Percentiles rank a stretch among this genome's conserved stretches.
phyloP scores from a whole-genome alignment of 2,888 invertebrate genomes.

The Orthosia cruda region DNA sequence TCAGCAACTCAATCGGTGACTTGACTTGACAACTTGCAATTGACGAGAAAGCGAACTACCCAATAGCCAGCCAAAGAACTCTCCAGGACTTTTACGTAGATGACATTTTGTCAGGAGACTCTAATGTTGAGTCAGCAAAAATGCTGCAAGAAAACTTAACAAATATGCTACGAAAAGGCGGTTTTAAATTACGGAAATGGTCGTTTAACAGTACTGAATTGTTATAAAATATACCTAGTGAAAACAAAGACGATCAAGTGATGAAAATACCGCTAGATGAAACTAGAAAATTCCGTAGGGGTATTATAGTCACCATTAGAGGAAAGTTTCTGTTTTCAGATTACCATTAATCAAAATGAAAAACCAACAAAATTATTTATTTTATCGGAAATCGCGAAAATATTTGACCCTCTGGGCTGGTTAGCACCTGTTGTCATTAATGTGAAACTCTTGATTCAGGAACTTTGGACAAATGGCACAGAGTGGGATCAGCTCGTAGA shows the following conservation, averaged over 20 bases:
- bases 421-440: conserved; percentile 10
- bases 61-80: neutral
- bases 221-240: too few relatives aligned
- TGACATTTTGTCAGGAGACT: conserved; percentile 21
- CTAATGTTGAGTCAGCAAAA: too few relatives aligned
- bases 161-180: too few relatives aligned
- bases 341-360: neutral
- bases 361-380: too few relatives aligned
- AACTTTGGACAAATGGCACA: conserved; percentile 20
- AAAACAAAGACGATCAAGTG: conserved; percentile 6
- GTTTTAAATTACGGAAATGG: too few relatives aligned
- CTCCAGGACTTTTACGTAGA: conserved; percentile 15
- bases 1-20: neutral
- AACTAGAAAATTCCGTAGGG: conserved; percentile 26
- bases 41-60: conserved; percentile 1
- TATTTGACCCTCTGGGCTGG: conserved; percentile 24
- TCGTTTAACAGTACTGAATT: too few relatives aligned
- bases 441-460: conserved; percentile 29
- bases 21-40: neutral
- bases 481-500: conserved; percentile 34
- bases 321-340: conserved; percentile 12
- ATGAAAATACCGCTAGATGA: conserved; percentile 33
- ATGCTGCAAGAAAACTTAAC: too few relatives aligned
- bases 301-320: conserved; percentile 10
- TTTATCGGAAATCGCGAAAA: conserved; percentile 4